Percentiles rank a stretch among this genome's conserved stretches.
These are phyloP conservation scores for Beaufortia kweichowensis DNA, from an alignment of 2,113 vertebrate genomes.

Conservation along the genomic window DNA sequence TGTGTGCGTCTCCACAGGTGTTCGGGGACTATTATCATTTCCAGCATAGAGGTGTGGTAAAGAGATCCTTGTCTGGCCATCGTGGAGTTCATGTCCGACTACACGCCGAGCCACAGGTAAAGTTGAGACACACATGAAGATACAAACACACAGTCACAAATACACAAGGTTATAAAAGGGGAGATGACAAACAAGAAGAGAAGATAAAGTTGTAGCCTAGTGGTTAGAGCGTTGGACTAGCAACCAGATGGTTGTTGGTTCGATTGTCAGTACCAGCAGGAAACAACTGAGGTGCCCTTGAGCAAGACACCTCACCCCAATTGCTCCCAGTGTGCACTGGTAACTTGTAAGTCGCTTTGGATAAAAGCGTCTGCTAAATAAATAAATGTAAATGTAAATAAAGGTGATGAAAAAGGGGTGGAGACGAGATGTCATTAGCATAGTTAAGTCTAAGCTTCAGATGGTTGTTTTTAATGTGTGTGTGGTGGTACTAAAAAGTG, in stretches of 20 bases:
- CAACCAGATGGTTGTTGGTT: no score
- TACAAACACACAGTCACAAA: neutral
- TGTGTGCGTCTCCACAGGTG: conserved; percentile 77
- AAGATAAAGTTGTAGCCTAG: no score
- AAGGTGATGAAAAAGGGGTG: conserved; percentile 11
- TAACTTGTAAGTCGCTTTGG: no score
- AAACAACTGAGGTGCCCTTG: no score
- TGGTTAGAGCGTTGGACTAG: no score
- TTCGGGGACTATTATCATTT: conserved; percentile 96
- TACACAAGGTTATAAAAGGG: neutral
- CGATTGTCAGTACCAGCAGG: no score
- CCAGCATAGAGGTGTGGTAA: conserved; percentile 83
- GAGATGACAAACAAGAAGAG: neutral
- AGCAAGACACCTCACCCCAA: no score
- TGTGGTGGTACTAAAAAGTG: conserved; percentile 6
- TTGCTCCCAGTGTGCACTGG: no score
- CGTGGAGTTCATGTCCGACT: conserved; percentile 78
- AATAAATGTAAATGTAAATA: no score
- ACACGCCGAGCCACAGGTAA: conserved; percentile 85
- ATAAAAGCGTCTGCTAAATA: no score
- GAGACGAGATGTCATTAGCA: neutral
- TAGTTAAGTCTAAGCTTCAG: no score
- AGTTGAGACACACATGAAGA: neutral
- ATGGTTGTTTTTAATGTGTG: neutral
- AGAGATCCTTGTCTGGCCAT: conserved; percentile 84